Evolutionary conservation across 2,797 vertebrate species (phyloP).

Genomic region (Squalus acanthias): DNA sequence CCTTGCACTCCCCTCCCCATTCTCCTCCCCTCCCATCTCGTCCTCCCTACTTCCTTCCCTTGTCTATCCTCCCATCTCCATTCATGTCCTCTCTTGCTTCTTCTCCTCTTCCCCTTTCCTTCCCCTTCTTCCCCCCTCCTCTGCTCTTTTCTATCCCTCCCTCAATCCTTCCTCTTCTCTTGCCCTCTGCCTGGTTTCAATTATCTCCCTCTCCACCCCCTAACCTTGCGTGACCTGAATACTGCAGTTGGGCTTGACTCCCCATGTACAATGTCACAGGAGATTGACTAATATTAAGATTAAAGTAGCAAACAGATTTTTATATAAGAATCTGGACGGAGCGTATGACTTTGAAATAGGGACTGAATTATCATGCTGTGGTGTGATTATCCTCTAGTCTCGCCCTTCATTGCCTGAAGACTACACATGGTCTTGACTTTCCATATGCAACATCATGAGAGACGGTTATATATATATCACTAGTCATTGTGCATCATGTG

Average conservation of each 20-base stretch:
- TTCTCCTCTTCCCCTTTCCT: neutral
- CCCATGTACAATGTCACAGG: neutral
- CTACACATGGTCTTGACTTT: neutral
- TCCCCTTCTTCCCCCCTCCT: neutral
- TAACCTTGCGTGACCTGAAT: neutral
- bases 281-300: neutral
- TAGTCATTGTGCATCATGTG: no score
- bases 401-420: neutral
- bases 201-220: neutral
- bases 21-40: neutral
- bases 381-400: neutral
- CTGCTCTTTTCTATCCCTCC: neutral
- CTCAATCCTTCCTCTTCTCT: neutral
- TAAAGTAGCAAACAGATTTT: neutral
- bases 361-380: neutral
- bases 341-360: neutral
- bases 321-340: neutral
- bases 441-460: no score
- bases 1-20: neutral
- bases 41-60: neutral
- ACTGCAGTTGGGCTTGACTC: neutral
- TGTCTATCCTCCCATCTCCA: neutral
- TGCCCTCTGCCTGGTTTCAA: neutral
- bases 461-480: no score
- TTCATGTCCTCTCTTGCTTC: neutral